phyloP scores from a whole-genome alignment of 2,888 invertebrate species.

The Tholera decimalis region DNA sequence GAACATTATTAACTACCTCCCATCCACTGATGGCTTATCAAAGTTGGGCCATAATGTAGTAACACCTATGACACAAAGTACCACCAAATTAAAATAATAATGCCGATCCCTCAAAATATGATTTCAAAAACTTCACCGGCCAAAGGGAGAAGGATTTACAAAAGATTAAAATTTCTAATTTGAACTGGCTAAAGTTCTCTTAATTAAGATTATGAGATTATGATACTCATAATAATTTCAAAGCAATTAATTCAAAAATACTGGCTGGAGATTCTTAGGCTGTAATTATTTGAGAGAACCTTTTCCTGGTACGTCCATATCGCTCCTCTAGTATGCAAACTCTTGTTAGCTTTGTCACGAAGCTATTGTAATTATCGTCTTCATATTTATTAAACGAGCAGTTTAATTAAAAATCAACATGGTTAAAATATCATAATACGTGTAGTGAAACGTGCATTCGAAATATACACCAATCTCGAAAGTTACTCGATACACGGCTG shows the following conservation, averaged over 20 bases:
- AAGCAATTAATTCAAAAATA: constrained; percentile 88
- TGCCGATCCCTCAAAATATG: constrained; percentile 68
- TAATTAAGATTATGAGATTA: constrained; percentile 90
- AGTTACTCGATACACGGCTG: constrained; percentile 90
- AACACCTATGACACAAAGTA: too few relatives aligned
- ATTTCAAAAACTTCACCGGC: constrained; percentile 74
- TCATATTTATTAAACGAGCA: constrained; percentile 47
- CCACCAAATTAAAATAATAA: constrained; percentile 51
- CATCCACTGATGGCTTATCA: not conserved
- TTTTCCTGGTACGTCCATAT: constrained; percentile 69
- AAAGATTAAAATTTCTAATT: constrained; percentile 88
- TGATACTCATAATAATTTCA: constrained; percentile 88
- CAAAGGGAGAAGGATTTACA: constrained; percentile 78
- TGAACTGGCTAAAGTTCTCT: constrained; percentile 85
- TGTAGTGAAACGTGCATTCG: constrained; percentile 81
- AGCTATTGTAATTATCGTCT: constrained; percentile 21
- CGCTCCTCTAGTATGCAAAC: constrained; percentile 60
- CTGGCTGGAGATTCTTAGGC: constrained; percentile 77
- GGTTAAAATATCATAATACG: constrained; percentile 73
- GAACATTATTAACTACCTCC: too few relatives aligned
- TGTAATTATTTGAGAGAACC: constrained; percentile 81
- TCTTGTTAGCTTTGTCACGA: constrained; percentile 40
- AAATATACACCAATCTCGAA: constrained; percentile 89
- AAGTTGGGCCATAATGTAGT: not conserved
- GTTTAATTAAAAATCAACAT: constrained; percentile 68